A percentile compares a stretch with the other conserved stretches of the same genome.
Conservation (phyloP, 2,888 invertebrate genomes). For the Drosophila buzzatii region DNA sequence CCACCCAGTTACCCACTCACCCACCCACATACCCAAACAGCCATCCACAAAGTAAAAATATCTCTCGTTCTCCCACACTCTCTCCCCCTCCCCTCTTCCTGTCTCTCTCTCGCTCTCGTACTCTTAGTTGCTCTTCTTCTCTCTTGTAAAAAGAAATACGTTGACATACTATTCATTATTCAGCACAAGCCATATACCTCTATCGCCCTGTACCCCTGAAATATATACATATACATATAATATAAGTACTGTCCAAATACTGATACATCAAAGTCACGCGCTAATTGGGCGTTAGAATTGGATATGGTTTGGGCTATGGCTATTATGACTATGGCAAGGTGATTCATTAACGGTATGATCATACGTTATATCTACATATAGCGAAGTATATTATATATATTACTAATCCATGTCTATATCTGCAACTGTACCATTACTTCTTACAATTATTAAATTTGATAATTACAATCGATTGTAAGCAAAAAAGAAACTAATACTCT, state of each 20-base stretch:
- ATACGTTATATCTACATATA: neutral
- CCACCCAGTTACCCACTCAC: conserved; percentile 14
- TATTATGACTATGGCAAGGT: conserved; percentile 19
- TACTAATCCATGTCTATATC: neutral
- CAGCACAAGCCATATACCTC: conserved; percentile 31
- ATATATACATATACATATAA: neutral
- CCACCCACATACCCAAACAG: conserved; percentile 13
- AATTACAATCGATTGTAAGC: neutral
- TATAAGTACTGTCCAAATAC: conserved; percentile 5
- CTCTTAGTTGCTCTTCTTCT: neutral
- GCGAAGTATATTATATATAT: neutral
- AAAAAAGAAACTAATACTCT: too few species aligned
- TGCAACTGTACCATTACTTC: neutral
- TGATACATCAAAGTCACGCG: conserved; percentile 45
- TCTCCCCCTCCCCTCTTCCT: neutral
- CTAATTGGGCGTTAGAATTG: conserved; percentile 43
- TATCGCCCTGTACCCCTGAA: neutral
- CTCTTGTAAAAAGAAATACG: conserved; percentile 5
- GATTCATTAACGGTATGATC: conserved; percentile 22
- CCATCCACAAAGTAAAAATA: conserved; percentile 2
- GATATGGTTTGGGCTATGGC: conserved; percentile 24
- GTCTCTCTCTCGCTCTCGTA: neutral
- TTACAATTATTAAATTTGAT: neutral
- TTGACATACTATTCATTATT: conserved; percentile 37
- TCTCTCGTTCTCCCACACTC: neutral